phyloP scores from a whole-genome alignment of 2,888 invertebrate species.

The Cordilura impudica region DNA sequence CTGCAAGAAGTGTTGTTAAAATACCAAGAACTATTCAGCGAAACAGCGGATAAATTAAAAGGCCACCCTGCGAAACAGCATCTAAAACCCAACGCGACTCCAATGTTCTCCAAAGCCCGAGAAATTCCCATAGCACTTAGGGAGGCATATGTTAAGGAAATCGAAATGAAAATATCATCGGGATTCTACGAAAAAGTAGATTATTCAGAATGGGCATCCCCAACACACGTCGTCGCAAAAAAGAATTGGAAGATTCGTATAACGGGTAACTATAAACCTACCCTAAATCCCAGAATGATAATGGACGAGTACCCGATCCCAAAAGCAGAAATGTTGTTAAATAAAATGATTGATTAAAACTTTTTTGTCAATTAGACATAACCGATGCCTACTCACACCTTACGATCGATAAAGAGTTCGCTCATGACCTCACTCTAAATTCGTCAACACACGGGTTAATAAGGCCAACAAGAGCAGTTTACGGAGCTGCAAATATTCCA shows the following conservation, averaged over 20 bases:
- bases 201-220: slow-evolving; percentile 33
- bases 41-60: slow-evolving; percentile 1
- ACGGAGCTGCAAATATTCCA: slow-evolving; percentile 46
- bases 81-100: background rate
- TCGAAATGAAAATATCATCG: background rate
- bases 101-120: slow-evolving; percentile 3
- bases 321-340: no score
- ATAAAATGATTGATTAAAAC: no score
- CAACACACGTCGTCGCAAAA: slow-evolving; percentile 32
- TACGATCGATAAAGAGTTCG: slow-evolving; percentile 24
- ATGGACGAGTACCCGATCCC: no score
- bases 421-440: slow-evolving; percentile 34
- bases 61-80: slow-evolving; percentile 1
- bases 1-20: background rate
- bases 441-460: slow-evolving; percentile 36
- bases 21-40: background rate
- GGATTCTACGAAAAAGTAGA: slow-evolving; percentile 32
- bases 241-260: no score
- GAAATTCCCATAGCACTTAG: slow-evolving; percentile 12
- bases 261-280: no score
- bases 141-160: background rate
- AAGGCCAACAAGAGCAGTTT: slow-evolving; percentile 33
- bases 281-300: no score
- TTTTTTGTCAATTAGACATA: no score
- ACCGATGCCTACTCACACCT: slow-evolving; percentile 23